Evolutionary conservation across 2,113 vertebrate genomes (phyloP), one percentile per base, ranked within the genome.

Genomic region (Oncorhynchus kisutch): DNA sequence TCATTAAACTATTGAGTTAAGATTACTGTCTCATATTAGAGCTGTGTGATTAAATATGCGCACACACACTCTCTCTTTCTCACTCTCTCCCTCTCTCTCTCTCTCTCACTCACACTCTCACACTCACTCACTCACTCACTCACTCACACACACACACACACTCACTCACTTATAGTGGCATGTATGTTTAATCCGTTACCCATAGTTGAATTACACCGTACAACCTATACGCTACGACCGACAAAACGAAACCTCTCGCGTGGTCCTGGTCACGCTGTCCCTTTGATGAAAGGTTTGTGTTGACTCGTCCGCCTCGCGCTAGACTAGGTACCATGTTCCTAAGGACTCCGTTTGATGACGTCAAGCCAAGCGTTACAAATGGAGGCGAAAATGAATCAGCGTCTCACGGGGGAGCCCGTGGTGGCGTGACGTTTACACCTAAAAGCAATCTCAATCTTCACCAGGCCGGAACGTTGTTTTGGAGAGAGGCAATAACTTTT

Each of bases 321-420:
- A 20, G 20, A 3, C 24, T 64, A 24, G 20, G 8, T 54, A 54
- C 49, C 57, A 22, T 12, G n/a, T 64, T 73, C 49, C 67, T 77
- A 74, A 83, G 84, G 65, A 78, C 70, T 78, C 71, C 68, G 69
- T 83, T 75, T 84, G 74, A 84, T 90, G 85, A 90, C 86, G 81
- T 86, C 79, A 80, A 84, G 78, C 75, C 78, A 22, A 83, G 87
- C 73, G 70, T 81, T 79, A 39, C 75, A 87, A 81, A 82, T 57
- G 2, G 57, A 31, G 22, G 64, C 84, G 87, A 81, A 88, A 88
- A 82, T 84, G 45, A 75, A 89, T 89, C 84, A 82, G 54, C 65
- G 57, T 65, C 77, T 39, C 12, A 27, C 20, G 57, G 59, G 70
- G 67, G 76, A 74, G 66, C 79, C 74, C 81, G 73, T 72, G 77